A percentile compares a stretch with the other conserved stretches of the same genome.
Conservation (phyloP, 2,888 invertebrate genomes). For the Cataglyphis cursor region DNA sequence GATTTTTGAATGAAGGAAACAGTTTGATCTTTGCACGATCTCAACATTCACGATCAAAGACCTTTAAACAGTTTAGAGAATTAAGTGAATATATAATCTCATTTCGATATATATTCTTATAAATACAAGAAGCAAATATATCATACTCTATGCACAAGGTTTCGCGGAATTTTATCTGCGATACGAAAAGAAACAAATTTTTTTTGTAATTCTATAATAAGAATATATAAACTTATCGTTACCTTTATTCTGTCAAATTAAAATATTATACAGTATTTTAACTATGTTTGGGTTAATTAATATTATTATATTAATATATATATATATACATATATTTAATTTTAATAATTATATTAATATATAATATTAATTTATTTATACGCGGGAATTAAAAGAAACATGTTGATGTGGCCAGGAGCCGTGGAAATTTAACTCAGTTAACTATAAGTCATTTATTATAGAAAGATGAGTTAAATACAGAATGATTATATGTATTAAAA, state of each 20-base stretch:
- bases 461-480: not conserved
- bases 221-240: slow-evolving; percentile 24
- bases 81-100: slow-evolving; percentile 12
- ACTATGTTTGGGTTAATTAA: slow-evolving; percentile 32
- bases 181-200: slow-evolving; percentile 7
- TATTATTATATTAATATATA: not conserved
- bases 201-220: slow-evolving; percentile 2
- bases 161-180: not conserved
- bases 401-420: not conserved
- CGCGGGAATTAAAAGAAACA: slow-evolving; percentile 6
- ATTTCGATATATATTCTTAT: slow-evolving; percentile 4
- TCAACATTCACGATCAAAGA: slow-evolving; percentile 7
- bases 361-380: slow-evolving; percentile 44
- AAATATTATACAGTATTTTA: slow-evolving; percentile 45
- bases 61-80: not conserved
- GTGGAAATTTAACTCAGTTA: slow-evolving; percentile 1
- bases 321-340: not conserved
- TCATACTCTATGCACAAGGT: not conserved
- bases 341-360: slow-evolving; percentile 9
- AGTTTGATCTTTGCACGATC: slow-evolving; percentile 14
- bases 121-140: not conserved
- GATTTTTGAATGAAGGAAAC: slow-evolving; percentile 7
- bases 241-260: slow-evolving; percentile 29
- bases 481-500: not conserved
- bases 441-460: not conserved